Conservation (phyloP, 2,113 vertebrate species). For the Chaetops frenatus region DNA sequence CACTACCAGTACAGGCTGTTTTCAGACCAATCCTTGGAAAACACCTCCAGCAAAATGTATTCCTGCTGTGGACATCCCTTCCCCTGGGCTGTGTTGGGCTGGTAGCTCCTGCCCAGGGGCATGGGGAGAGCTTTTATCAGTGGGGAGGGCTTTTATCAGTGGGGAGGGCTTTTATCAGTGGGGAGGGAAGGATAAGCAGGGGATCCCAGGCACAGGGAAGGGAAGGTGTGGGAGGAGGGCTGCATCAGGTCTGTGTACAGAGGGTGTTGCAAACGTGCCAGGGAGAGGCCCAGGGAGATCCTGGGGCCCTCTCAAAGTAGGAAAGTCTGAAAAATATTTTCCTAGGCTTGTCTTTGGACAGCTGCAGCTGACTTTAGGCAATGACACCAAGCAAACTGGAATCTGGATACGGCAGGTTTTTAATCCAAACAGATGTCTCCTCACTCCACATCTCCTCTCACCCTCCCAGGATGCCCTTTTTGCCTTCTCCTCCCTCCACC, state of each 20-base stretch:
- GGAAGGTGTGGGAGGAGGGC: conserved; percentile 49
- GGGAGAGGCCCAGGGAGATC: conserved; percentile 62
- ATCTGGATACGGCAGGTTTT: conserved; percentile 10
- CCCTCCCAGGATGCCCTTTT: not conserved
- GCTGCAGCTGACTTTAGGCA: conserved; percentile 46
- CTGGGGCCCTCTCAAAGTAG: conserved; percentile 55
- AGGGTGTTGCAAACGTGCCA: conserved; percentile 53
- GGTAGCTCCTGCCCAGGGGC: not conserved
- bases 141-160: not conserved
- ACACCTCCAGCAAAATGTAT: not conserved
- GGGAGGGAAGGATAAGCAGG: not conserved
- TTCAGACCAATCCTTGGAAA: not conserved
- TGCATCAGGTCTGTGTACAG: conserved; percentile 11
- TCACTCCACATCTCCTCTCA: not conserved
- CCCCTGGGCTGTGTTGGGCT: not conserved
- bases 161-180: not conserved
- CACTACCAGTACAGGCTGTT: not conserved
- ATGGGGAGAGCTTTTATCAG: not conserved
- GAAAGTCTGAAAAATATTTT: conserved; percentile 68
- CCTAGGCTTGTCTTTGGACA: conserved; percentile 60
- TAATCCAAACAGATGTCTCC: conserved; percentile 40
- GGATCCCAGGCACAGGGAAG: not conserved
- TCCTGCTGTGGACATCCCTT: not conserved
- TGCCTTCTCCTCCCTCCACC: not conserved
- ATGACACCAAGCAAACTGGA: conserved; percentile 48